Evolutionary conservation across 64 coral and sea anemone species (phyloP), one percentile per base, ranked within the genome.

Genomic region (Porites australiensis): DNA sequence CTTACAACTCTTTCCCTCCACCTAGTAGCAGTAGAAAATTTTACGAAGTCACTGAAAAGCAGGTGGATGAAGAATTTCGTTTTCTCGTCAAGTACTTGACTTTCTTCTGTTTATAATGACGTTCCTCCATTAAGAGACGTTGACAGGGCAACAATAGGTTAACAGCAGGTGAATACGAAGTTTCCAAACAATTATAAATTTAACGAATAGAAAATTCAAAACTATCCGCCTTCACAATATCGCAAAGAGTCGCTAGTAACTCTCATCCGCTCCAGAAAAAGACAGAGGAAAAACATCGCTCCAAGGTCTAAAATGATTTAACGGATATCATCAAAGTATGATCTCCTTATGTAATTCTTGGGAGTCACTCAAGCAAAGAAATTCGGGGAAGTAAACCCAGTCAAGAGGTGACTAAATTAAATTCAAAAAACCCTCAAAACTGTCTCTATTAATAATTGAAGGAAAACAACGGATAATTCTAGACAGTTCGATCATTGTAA

Each of bases 361-460:
- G 27, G 27, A 37, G 27, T 1, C 27, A 37, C 27, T 37, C 1
- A 37, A 37, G 27, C 27, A 37, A 37, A 37, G 27, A 37, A 37
- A 37, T 37, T 37, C 27, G 27, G 27, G 1, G 27, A 53, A 16
- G 7, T 55, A 19, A 18, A 78, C 21, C 49, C 49, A 22, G 5
- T 78, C 50, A 78, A 55, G 18, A 27, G 11, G 5, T 22, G 51
- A 57, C 6, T 58, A n/a, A 15, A 53, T 20, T 78, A 55, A 78
- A 78, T 58, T 27, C 18, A 55, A 55, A 55, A 23, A 27, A 55
- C 50, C 27, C 49, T 7, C 13, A 12, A 14, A 23, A 50, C 3
- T 78, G 75, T 13, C 75, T 22, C 22, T 19, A 78, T 76, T 22
- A 78, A 78, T 78, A 78, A 78, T 78, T 55, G n/a, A 77, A 77